Base-by-base conservation (phyloP, 2,113 vertebrate species). In the Microcebus lehilahytsara region DNA sequence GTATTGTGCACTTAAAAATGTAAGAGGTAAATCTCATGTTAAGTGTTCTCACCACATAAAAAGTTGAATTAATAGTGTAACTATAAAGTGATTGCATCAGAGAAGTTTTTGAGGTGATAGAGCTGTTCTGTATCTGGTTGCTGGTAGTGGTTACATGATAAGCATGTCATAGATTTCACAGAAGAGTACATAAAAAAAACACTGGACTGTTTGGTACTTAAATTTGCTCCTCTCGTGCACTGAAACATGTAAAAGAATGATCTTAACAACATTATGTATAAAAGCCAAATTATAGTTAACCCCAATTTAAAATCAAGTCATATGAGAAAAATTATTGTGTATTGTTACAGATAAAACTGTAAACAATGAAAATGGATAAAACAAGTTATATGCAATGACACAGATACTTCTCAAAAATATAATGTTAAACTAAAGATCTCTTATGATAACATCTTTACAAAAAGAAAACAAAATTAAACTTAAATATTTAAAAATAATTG, bases 401-500 rank as follows among this genome's bases (percentile, higher is more conserved):
- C 7, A 53, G 58, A 40, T 32, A 94, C 4, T 77, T 66, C 56
- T 92, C 20, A 89, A 89, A 85, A 58, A 85, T 30, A 53, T 37
- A 85, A 69, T 32, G 46, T 95, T 49, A 84, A 94, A 60, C 46
- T 72, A 88, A 89, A 80, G 40, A 77, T 75, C 16, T 11, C 49
- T 90, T 77, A 78, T 40, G 74, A 51, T 87, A 93, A 83, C 2
- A 95, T 46, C 34, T 62, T 60, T 42, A 84, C 30, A 83, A 91
- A 93, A 89, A 93, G 25, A 93, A 94, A 96, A n/a, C 8, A 80
- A 93, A 90, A 87, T 90, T 85, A 88, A 78, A 78, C 12, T 51
- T 51, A 83, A 90, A 5, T 88, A 75, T 96, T 91, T 91, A 93
- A 88, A 40, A 97, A 46, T 88, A 27, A 20, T 77, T 91, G 58